phyloP scores from a whole-genome alignment of 1,140 invertebrate species.

The Dendrolimus kikuchii region DNA sequence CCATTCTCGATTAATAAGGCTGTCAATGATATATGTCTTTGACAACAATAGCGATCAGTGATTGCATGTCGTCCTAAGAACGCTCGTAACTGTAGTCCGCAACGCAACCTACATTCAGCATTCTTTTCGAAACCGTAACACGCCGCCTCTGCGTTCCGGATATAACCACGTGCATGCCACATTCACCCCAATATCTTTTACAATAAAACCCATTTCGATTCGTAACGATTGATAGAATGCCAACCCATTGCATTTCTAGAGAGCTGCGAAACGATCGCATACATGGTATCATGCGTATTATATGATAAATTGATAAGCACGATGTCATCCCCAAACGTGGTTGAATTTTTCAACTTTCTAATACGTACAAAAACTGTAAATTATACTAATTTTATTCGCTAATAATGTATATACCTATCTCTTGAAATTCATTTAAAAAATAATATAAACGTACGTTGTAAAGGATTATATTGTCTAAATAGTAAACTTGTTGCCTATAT shows the following conservation, averaged over 20 bases:
- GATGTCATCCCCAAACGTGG: not conserved
- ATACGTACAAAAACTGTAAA: too few species aligned
- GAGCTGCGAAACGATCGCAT: slow-evolving; percentile 45
- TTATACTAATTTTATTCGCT: too few species aligned
- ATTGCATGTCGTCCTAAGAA: slow-evolving; percentile 49
- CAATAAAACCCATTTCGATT: slow-evolving; percentile 45
- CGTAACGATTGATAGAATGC: slow-evolving; percentile 26
- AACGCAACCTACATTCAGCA: slow-evolving; percentile 66
- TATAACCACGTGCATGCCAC: slow-evolving; percentile 40
- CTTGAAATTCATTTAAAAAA: too few species aligned
- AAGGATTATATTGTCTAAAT: too few species aligned
- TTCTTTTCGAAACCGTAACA: slow-evolving; percentile 71
- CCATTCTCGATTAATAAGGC: slow-evolving; percentile 15
- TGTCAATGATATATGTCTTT: slow-evolving; percentile 29
- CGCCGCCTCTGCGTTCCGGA: slow-evolving; percentile 63
- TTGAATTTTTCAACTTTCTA: not conserved
- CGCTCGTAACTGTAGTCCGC: slow-evolving; percentile 61
- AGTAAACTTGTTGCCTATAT: too few species aligned
- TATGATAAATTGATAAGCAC: slow-evolving; percentile 35
- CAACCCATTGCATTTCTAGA: slow-evolving; percentile 53
- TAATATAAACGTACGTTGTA: too few species aligned
- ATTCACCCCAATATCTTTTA: slow-evolving; percentile 42
- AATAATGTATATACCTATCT: too few species aligned
- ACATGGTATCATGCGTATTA: slow-evolving; percentile 38
- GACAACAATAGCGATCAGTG: slow-evolving; percentile 52